A percentile compares a stretch with the other conserved stretches of the same genome.
Evolutionary conservation across 2,113 vertebrate genomes (phyloP).

Genomic region (Sitta europaea): DNA sequence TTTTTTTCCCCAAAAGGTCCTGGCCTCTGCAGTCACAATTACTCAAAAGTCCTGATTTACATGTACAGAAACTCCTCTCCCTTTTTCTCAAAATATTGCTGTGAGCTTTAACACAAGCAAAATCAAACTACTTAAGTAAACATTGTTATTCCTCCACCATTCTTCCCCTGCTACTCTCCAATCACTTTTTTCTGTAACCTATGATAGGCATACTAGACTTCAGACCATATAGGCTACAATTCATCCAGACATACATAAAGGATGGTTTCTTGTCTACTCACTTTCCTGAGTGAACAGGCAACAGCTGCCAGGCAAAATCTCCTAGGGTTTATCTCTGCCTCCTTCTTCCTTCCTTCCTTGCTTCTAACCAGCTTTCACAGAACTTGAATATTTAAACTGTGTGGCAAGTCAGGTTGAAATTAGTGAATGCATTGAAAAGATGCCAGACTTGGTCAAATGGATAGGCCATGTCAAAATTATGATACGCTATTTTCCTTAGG

Average conservation of each 20-base stretch:
- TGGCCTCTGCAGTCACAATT: background rate
- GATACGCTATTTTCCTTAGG: background rate
- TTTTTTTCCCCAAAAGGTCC: background rate
- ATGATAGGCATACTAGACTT: background rate
- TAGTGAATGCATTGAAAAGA: background rate
- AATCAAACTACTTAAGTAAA: background rate
- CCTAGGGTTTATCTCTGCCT: background rate
- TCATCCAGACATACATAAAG: background rate
- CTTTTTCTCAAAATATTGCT: background rate
- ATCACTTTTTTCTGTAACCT: background rate
- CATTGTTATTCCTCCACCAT: background rate
- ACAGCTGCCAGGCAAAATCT: background rate
- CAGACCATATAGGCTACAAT: fast-evolving
- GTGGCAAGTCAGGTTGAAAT: background rate
- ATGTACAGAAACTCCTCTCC: background rate
- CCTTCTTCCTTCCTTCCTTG: background rate
- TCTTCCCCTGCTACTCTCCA: background rate
- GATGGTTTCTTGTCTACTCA: background rate
- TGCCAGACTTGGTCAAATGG: background rate
- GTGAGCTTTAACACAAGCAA: background rate
- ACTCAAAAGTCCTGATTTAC: background rate
- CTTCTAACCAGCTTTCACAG: background rate
- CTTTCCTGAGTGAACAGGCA: background rate
- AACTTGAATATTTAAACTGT: background rate
- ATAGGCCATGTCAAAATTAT: background rate